Evolutionary conservation across 2,797 vertebrate genomes (phyloP).

Genomic region (Anabacerthia variegaticeps): DNA sequence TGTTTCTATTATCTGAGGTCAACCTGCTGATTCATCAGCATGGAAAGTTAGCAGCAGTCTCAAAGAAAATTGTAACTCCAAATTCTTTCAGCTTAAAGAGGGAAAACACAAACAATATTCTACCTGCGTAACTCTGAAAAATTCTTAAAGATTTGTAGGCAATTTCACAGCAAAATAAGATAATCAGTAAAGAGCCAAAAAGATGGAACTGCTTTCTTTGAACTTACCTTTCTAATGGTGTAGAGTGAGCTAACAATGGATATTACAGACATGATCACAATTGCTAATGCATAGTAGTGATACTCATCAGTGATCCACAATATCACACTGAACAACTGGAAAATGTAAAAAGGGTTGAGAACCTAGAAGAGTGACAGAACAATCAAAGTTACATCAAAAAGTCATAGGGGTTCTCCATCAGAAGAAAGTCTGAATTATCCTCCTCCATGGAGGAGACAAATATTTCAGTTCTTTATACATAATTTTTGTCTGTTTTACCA

Average conservation of each 20-base stretch:
- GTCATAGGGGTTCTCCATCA: not conserved
- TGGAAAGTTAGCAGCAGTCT: not conserved
- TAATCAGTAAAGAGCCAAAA: not conserved
- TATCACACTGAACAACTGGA: constrained; percentile 98
- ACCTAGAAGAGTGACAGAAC: constrained; percentile 81
- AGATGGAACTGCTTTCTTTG: not conserved
- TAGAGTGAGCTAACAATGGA: constrained; percentile 97
- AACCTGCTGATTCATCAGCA: not conserved
- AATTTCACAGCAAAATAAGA: not conserved
- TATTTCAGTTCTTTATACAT: not conserved
- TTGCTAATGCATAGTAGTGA: constrained; percentile 96
- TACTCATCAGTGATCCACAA: constrained; percentile 95
- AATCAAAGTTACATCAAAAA: constrained; percentile 26
- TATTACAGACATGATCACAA: constrained; percentile 95
- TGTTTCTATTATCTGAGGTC: not conserved
- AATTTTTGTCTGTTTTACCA: not conserved
- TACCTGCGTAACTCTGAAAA: not conserved
- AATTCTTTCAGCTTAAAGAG: not conserved
- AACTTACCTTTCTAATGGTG: constrained; percentile 95
- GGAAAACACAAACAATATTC: not conserved
- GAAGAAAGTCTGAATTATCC: not conserved
- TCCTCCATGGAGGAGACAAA: not conserved
- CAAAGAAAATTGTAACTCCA: not conserved
- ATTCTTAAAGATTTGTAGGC: not conserved
- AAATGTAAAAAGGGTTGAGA: constrained; percentile 99